These are phyloP conservation scores for Adelosebastes latens DNA, from an alignment of 2,797 vertebrate genomes.

Conservation along the genomic window DNA sequence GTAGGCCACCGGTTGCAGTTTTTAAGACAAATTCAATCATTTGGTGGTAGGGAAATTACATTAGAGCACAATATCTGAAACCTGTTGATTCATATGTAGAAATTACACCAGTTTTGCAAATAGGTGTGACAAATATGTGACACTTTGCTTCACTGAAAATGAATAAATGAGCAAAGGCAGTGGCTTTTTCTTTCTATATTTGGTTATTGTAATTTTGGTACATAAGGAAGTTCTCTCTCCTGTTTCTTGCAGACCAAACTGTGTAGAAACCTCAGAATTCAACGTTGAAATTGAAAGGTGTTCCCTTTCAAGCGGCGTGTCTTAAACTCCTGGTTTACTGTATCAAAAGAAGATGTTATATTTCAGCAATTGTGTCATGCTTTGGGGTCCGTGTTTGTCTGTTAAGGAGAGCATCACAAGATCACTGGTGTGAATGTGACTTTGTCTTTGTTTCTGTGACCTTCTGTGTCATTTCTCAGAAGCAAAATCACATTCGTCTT, in stretches of 20 bases:
- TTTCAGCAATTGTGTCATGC: not conserved
- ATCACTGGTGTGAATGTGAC: conserved; percentile 7
- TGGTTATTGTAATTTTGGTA: not conserved
- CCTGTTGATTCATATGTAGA: not conserved
- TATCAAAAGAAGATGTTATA: not conserved
- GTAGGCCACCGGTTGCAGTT: not conserved
- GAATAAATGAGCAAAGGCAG: not conserved
- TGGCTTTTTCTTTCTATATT: not conserved
- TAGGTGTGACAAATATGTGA: not conserved
- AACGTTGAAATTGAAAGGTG: not conserved
- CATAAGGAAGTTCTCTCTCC: not conserved
- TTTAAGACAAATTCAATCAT: not conserved
- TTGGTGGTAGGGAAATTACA: not conserved
- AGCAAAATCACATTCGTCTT: conserved; percentile 52
- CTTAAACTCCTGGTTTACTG: not conserved
- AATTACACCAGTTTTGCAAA: not conserved
- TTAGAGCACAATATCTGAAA: not conserved
- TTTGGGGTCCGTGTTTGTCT: not conserved
- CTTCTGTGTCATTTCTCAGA: conserved; percentile 51
- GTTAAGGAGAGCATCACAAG: conserved; percentile 3
- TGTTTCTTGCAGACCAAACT: not conserved
- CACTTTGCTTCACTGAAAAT: not conserved
- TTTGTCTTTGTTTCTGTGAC: conserved; percentile 36
- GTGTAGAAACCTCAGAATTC: not conserved
- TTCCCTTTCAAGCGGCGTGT: not conserved